phyloP scores from a whole-genome alignment of 2,113 vertebrate genomes.

The Galbula dea region DNA sequence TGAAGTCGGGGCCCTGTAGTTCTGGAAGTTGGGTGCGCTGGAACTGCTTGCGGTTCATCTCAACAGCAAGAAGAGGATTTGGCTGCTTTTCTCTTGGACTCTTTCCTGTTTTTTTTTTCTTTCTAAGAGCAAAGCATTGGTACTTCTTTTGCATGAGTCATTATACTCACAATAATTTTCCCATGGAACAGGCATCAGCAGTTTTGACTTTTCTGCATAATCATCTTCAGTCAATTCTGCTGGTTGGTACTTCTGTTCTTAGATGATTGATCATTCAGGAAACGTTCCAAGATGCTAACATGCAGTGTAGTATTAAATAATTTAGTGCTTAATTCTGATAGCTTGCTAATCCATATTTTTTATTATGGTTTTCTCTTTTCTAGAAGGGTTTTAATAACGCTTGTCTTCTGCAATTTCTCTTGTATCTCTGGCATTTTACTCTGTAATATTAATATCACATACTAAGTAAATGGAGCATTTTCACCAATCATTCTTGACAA shows the following conservation, averaged over 20 bases:
- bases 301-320: not conserved
- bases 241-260: not conserved
- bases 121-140: not conserved
- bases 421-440: not conserved
- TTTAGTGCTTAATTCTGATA: not conserved
- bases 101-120: not conserved
- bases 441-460: not conserved
- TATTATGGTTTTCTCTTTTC: not conserved
- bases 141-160: not conserved
- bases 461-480: conserved; percentile 22
- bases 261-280: not conserved
- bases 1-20: not conserved
- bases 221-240: not conserved
- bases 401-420: not conserved
- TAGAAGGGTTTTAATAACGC: not conserved
- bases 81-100: not conserved
- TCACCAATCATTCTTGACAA: conserved; percentile 28
- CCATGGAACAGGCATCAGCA: not conserved
- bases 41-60: not conserved
- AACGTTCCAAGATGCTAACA: not conserved
- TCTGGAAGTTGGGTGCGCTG: not conserved
- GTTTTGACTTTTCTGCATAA: not conserved
- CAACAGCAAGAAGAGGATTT: not conserved
- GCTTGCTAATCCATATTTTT: not conserved
- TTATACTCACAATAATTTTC: not conserved